Evolutionary conservation across 2,888 invertebrate species (phyloP).

Genomic region (Latrodectus hesperus): DNA sequence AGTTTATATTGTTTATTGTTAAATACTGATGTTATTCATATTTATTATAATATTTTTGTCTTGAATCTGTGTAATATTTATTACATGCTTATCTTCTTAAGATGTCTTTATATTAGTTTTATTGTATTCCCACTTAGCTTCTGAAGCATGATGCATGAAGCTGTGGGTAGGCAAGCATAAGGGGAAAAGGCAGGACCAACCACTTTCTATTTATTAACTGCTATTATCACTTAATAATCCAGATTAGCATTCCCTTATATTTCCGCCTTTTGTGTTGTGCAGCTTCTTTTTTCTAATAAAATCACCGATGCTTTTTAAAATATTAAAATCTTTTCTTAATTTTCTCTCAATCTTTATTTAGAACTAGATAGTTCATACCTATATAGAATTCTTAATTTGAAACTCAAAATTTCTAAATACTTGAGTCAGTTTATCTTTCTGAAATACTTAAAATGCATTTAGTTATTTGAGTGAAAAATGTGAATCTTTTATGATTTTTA

Average conservation of each 20-base stretch:
- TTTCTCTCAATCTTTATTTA: neutral
- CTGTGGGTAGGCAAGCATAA: conserved; percentile 68
- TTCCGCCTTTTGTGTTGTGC: conserved; percentile 55
- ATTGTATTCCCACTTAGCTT: conserved; percentile 69
- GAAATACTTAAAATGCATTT: no score
- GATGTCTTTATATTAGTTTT: conserved; percentile 56
- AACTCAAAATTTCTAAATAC: no score
- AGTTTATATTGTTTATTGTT: conserved; percentile 33
- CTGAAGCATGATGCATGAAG: conserved; percentile 71
- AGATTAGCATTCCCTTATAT: conserved; percentile 58
- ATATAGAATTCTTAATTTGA: neutral
- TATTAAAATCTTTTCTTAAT: conserved; percentile 2
- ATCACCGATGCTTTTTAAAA: conserved; percentile 29
- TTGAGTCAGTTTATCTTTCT: no score
- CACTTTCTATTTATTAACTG: conserved; percentile 57
- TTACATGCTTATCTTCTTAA: conserved; percentile 61
- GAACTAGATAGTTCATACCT: neutral
- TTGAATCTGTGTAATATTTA: conserved; percentile 38
- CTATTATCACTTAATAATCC: conserved; percentile 54
- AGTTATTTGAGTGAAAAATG: no score
- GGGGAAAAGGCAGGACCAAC: conserved; percentile 40
- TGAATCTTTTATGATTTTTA: no score
- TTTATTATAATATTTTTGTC: conserved; percentile 32
- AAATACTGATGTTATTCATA: conserved; percentile 40
- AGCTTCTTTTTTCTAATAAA: conserved; percentile 54